These are phyloP conservation scores for Timema podura DNA, from an alignment of 2,888 invertebrate species.

Conservation along the genomic window DNA sequence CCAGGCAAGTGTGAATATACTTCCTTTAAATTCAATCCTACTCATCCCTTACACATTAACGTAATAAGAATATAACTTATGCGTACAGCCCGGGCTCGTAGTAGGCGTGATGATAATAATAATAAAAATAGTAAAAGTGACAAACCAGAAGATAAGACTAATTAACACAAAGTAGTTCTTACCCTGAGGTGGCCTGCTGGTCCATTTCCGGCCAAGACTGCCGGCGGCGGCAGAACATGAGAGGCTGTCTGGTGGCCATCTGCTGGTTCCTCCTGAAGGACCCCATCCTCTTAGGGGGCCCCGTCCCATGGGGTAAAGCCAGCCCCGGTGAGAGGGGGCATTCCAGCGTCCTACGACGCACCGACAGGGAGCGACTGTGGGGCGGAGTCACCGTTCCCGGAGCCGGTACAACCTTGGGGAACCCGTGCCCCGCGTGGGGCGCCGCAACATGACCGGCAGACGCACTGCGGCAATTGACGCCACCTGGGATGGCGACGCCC, in stretches of 20 bases:
- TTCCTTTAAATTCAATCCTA: too few species aligned
- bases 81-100: too few species aligned
- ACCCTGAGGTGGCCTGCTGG: conserved; percentile 79
- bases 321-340: conserved; percentile 43
- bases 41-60: too few species aligned
- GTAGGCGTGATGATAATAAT: too few species aligned
- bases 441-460: conserved; percentile 43
- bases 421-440: conserved; percentile 49
- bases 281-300: conserved; percentile 45
- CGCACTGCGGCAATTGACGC: conserved; percentile 38
- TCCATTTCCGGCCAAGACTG: conserved; percentile 84
- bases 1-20: too few species aligned
- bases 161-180: conserved; percentile 42
- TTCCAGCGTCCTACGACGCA: conserved; percentile 59
- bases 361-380: conserved; percentile 43
- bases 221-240: conserved; percentile 72
- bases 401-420: conserved; percentile 68
- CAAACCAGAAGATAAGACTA: too few species aligned
- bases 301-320: conserved; percentile 43
- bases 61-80: too few species aligned
- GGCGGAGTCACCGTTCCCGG: conserved; percentile 50
- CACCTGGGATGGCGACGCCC: conserved; percentile 57
- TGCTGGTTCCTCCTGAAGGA: conserved; percentile 51
- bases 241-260: conserved; percentile 53
- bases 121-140: too few species aligned